Evolutionary conservation across 2,888 invertebrate species (phyloP), one percentile per base, ranked within the genome.

Genomic region (Phaonia tiefii): DNA sequence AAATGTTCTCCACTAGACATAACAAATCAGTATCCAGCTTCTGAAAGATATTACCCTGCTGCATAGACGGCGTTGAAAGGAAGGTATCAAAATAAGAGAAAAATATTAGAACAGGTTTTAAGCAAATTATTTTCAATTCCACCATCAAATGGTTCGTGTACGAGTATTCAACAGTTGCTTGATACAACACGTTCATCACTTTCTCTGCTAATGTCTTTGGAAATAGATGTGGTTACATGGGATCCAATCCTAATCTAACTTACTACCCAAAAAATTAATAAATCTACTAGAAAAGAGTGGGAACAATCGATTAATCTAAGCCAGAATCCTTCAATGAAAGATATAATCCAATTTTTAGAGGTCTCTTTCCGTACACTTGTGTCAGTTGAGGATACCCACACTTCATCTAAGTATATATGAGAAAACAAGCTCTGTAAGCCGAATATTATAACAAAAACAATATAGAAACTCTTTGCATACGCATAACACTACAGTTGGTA

Each of bases 61-160:
- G 46, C 60, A 13, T 58, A 44, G 56, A 58, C 11, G 3, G 58
- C 58, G 0, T 25, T 56, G n/a, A 58, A 72, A 60, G 58, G 58
- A 58, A 72, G 31, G 4, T 72, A 72, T 10, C 46, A 72, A 13
- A 58, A 60, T 10, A 72, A 26, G 11, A 11, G 58, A 71, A 71
- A 56, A 58, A 71, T 58, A 10, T 17, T 58, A 7, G 46, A 63
- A 39, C 60, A 72, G 15, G 49, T 51, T 31, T 26, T 72, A 49
- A 49, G 51, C 5, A 63, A 51, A 22, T 63, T 15, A 73, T 42
- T 11, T 65, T 51, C 15, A 51, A 39, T 20, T 72, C 72, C 4
- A 15, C 39, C 26, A 51, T 72, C 3, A 46, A n/a, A n/a, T n/a
- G n/a, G n/a, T n/a, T n/a, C n/a, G n/a, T n/a, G n/a, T n/a, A n/a